phyloP scores from a whole-genome alignment of 2,888 invertebrate species.

The Acanthopleura granulata region DNA sequence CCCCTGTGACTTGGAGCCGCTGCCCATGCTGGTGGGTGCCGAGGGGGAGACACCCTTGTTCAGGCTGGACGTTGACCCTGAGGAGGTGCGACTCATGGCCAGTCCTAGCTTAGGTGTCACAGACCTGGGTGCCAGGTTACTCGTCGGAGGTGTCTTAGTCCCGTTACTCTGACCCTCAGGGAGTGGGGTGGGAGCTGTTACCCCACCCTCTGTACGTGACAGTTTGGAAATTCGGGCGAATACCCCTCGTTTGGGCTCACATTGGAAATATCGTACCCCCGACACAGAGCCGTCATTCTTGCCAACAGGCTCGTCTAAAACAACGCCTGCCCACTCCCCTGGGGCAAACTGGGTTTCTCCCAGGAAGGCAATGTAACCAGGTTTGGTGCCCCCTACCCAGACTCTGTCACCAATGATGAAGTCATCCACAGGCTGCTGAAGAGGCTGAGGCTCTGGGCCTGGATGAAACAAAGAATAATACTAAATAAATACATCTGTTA shows the following conservation, averaged over 20 bases:
- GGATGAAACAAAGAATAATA: slow-evolving; percentile 23
- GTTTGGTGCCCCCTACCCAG: slow-evolving; percentile 75
- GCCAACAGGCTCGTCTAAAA: slow-evolving; percentile 66
- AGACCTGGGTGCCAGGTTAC: neutral
- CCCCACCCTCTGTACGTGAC: slow-evolving; percentile 53
- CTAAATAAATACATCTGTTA: neutral
- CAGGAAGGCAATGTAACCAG: slow-evolving; percentile 67
- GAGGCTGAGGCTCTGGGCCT: slow-evolving; percentile 48
- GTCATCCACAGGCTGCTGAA: slow-evolving; percentile 77
- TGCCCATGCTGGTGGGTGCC: slow-evolving; percentile 33
- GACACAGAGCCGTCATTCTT: slow-evolving; percentile 70
- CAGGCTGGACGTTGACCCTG: slow-evolving; percentile 50
- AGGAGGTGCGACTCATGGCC: slow-evolving; percentile 18
- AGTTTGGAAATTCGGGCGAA: slow-evolving; percentile 80
- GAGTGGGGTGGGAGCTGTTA: slow-evolving; percentile 25
- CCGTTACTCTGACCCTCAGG: neutral
- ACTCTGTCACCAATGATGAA: slow-evolving; percentile 96
- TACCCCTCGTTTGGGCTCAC: slow-evolving; percentile 68
- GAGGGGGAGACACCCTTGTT: slow-evolving; percentile 36
- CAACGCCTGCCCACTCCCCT: slow-evolving; percentile 69
- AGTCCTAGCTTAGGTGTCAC: slow-evolving; percentile 14
- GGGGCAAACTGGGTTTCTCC: slow-evolving; percentile 69
- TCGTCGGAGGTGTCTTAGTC: slow-evolving; percentile 1
- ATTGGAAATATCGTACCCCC: slow-evolving; percentile 68
- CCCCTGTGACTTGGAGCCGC: slow-evolving; percentile 32